phyloP scores from a whole-genome alignment of 2,113 vertebrate genomes.

The Struthio camelus region DNA sequence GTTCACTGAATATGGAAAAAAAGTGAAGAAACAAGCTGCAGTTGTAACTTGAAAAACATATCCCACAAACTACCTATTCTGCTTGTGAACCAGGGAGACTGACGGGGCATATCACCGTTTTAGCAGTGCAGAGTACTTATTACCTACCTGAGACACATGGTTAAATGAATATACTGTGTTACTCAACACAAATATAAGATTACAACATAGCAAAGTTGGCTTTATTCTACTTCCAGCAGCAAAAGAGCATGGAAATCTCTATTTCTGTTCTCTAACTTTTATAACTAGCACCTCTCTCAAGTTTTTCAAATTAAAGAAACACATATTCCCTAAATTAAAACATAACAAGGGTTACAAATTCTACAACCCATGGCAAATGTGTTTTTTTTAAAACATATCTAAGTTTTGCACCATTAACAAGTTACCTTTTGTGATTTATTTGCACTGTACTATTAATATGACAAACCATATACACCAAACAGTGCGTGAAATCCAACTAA shows the following conservation, averaged over 20 bases:
- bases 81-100: not conserved
- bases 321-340: not conserved
- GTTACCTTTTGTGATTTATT: not conserved
- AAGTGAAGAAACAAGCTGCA: not conserved
- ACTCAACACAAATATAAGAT: slow-evolving; percentile 7
- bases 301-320: not conserved
- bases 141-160: not conserved
- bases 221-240: not conserved
- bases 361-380: not conserved
- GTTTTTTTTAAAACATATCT: not conserved
- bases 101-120: not conserved
- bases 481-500: not conserved
- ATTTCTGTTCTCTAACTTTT: not conserved
- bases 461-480: not conserved
- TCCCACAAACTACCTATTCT: not conserved
- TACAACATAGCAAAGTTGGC: slow-evolving; percentile 35
- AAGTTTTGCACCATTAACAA: not conserved
- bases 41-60: not conserved
- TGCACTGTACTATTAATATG: not conserved
- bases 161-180: not conserved
- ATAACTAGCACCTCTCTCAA: not conserved
- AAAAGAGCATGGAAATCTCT: not conserved
- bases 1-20: not conserved
- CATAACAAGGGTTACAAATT: not conserved
- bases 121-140: not conserved